Evolutionary conservation across 2,888 invertebrate species (phyloP), one percentile per base, ranked within the genome.

Genomic region (Piscicola geometra): DNA sequence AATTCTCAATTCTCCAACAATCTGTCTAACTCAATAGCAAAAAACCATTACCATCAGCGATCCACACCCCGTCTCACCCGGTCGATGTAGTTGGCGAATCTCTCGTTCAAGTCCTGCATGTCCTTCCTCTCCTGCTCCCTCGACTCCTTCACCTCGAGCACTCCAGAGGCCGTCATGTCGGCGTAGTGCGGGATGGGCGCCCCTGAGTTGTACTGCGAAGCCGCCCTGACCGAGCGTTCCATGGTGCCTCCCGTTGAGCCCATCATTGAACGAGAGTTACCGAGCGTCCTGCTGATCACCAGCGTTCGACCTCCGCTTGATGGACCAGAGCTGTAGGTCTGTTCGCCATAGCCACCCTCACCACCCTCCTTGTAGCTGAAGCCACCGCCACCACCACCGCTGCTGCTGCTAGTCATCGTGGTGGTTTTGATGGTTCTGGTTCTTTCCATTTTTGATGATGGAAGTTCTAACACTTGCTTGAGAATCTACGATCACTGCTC

Each of bases 41-140:
- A n/a, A n/a, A n/a, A n/a, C n/a, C n/a, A n/a, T n/a, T n/a, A n/a
- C n/a, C n/a, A n/a, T n/a, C n/a, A n/a, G n/a, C n/a, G n/a, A n/a
- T n/a, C n/a, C n/a, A n/a, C n/a, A n/a, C n/a, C n/a, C n/a, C n/a
- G n/a, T n/a, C n/a, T n/a, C 15, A 80, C 80, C 82, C 86, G 86
- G 82, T 88, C 88, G 79, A 88, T 88, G 83, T 88, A 88, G 82
- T 82, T 84, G 78, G 87, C 88, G 77, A 88, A 86, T 67, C 87
- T 82, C 80, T 87, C 87, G 81, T 88, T 88, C 78, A 88, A 81
- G 79, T 87, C 87, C 81, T 85, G 85, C 84, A 88, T 84, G 80
- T 87, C 87, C 80, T 86, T 86, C 84, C 87, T 87, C 81, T 88
- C 88, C 76, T 82, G 83, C 78, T 86, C 87, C 64, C 87, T 81